Percentiles rank a stretch among this genome's conserved stretches.
These are phyloP conservation scores for Condylura cristata DNA, from an alignment of 2,113 vertebrate genomes.

Conservation along the genomic window DNA sequence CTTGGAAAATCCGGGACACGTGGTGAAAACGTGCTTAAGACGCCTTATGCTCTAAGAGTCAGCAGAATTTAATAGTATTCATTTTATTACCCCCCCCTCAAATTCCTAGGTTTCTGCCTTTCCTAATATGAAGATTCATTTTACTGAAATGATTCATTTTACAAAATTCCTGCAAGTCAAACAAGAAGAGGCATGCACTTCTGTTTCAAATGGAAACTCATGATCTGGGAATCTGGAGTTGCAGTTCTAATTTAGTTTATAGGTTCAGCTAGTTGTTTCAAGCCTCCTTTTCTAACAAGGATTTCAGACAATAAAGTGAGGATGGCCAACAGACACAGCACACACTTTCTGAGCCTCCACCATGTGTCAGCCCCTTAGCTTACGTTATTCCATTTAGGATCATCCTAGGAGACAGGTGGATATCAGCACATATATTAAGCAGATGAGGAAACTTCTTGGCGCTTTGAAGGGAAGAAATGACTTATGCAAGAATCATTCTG, in stretches of 20 bases:
- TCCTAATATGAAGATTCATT: conserved; percentile 43
- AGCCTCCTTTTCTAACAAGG: background rate
- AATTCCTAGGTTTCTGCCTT: conserved; percentile 40
- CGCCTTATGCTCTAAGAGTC: background rate
- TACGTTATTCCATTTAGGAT: background rate
- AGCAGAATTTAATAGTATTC: conserved; percentile 26
- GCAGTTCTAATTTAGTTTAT: background rate
- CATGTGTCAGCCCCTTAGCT: background rate
- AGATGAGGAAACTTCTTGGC: background rate
- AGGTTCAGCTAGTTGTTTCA: background rate
- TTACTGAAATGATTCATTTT: conserved; percentile 69
- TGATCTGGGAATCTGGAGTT: background rate
- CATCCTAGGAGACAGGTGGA: background rate
- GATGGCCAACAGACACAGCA: background rate
- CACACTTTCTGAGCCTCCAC: background rate
- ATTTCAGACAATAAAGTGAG: background rate
- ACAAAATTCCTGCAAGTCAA: conserved; percentile 49
- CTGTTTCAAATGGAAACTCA: background rate
- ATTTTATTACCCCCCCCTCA: background rate
- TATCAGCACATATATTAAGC: background rate
- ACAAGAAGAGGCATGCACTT: conserved; percentile 34
- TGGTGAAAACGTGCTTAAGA: conserved; percentile 21
- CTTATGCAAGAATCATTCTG: background rate
- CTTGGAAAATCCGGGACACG: background rate
- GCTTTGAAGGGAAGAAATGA: background rate